Percentiles rank a stretch among this genome's conserved stretches.
Conservation (phyloP, 2,113 vertebrate genomes). For the Epinephelus fuscoguttatus region DNA sequence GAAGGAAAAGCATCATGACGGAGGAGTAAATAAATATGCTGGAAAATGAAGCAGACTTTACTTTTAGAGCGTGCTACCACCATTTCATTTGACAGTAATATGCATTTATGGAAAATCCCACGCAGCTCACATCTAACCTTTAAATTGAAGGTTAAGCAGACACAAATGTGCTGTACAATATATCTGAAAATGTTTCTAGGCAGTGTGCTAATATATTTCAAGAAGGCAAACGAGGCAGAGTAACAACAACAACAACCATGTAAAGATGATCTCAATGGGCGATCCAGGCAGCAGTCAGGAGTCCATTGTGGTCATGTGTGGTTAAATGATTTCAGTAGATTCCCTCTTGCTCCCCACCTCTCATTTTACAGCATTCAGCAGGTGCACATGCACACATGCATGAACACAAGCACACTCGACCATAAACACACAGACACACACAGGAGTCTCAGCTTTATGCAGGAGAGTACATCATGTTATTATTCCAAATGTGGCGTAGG, state of each 20-base stretch:
- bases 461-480: slow-evolving; percentile 30
- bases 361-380: slow-evolving; percentile 47
- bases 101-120: slow-evolving; percentile 11
- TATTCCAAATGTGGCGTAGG: slow-evolving; percentile 42
- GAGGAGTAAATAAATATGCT: background rate
- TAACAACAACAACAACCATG: slow-evolving; percentile 30
- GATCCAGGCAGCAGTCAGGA: slow-evolving; percentile 37
- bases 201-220: slow-evolving; percentile 31
- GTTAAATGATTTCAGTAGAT: slow-evolving; percentile 65
- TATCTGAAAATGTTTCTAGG: slow-evolving; percentile 32
- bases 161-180: slow-evolving; percentile 7
- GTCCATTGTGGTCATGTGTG: slow-evolving; percentile 18
- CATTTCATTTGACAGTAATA: slow-evolving; percentile 12
- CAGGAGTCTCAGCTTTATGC: slow-evolving; percentile 6
- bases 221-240: slow-evolving; percentile 62
- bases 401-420: slow-evolving; percentile 24
- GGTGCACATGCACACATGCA: slow-evolving; percentile 55
- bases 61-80: background rate
- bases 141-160: slow-evolving; percentile 20
- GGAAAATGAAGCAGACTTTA: background rate
- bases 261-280: slow-evolving; percentile 52
- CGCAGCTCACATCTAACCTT: slow-evolving; percentile 38
- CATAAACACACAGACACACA: slow-evolving; percentile 20
- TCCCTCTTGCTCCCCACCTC: slow-evolving; percentile 33
- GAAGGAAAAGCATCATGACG: background rate